Base-by-base conservation (phyloP, 1,140 invertebrate genomes). In the Brachionus rubens region DNA sequence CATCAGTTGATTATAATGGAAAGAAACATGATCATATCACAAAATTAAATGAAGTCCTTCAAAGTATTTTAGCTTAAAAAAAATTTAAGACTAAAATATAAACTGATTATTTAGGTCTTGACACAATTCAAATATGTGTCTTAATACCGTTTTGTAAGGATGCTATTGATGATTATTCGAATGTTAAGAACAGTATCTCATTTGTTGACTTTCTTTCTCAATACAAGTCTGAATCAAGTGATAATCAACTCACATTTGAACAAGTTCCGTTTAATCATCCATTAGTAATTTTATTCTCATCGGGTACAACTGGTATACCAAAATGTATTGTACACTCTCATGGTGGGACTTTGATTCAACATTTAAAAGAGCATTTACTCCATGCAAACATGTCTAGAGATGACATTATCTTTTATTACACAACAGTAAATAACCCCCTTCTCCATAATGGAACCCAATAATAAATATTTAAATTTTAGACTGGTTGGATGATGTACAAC, bases 401-500 rank as follows among this genome's bases (percentile, higher is more conserved):
- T 52, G 88, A 89, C 80, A 81, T 86, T n/a, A 85, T 89, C 76
- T 81, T 88, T 19, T 89, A 88, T 80, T 89, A 88, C 79, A 88
- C 88, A 54, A 88, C 87, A 6, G 87, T 86, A 81, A 82, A 82
- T 80, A 47, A n/a, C n/a, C n/a, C n/a, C n/a, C n/a, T n/a, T n/a
- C n/a, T n/a, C n/a, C n/a, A n/a, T n/a, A n/a, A 6, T 30, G 21
- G 26, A 26, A 36, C 10, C 24, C 5, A 28, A 46, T 28, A 12
- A 16, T 41, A 67, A 75, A 70, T 48, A 70, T 16, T 62, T 72
- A 46, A 62, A 62, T 24, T 78, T 10, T 54, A 87, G 86, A 85
- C 86, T 46, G 88, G 88, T 26, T 89, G 88, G 88, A 89, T 89
- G 87, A 88, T 89, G 88, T 89, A 87, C 87, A 88, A 89, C 80